Base-by-base conservation (phyloP, 2,113 vertebrate species). In the Tinamus guttatus region DNA sequence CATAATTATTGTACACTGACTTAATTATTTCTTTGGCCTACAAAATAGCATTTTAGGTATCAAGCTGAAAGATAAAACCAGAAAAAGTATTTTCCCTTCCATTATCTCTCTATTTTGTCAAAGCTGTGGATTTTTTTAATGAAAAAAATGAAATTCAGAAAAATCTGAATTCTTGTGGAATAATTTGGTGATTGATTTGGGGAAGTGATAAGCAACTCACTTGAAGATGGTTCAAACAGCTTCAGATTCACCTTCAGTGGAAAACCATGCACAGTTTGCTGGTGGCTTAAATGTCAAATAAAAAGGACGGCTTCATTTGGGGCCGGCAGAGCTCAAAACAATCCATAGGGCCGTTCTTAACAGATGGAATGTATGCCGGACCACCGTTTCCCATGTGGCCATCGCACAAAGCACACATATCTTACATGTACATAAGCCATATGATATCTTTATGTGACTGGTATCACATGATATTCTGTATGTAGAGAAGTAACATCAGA, bases 281-380 rank as follows among this genome's bases (percentile, higher is more conserved):
- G 71, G 30, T 51, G 69, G 54, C 32, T 7, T 71, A 20, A 83
- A 64, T 15, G 11, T 13, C 24, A 64, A 83, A 81, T 43, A 67
- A 82, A 94, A 82, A 54, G 0, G 0, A 73, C 67, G 56, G 78
- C 25, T 52, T 79, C 28, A 40, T 21, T 9, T 15, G 6, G 24
- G 24, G 5, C 30, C 62, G 13, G 41, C 69, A 74, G 4, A 86
- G 13, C 18, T 67, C 11, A 10, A 70, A 69, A 76, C 43, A 20
- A 85, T 30, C 36, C 8, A 1, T 36, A 45, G 43, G 32, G 24
- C 64, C 64, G 38, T 32, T 56, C 56, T 56, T 67, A 67, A 40
- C 13, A 40, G 43, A 91, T 43, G 2, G 0, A 21, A 43, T 2
- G 3, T 1, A 0, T n/a, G 60, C 77, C 69, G 32, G 24, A 13